These are phyloP conservation scores for Heliconius hewitsoni DNA, from an alignment of 1,140 invertebrate species.

Conservation along the genomic window DNA sequence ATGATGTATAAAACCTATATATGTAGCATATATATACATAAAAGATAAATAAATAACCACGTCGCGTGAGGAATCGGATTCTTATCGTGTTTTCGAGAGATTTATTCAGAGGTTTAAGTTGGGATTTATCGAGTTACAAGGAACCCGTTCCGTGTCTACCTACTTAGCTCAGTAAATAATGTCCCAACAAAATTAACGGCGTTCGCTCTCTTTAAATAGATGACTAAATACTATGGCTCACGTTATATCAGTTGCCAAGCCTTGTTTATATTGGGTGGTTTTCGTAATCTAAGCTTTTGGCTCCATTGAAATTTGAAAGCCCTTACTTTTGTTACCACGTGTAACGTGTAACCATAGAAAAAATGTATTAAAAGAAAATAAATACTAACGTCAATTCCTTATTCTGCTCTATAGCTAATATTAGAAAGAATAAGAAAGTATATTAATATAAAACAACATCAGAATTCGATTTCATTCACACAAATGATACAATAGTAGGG, in stretches of 20 bases:
- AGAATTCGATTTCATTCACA: neutral
- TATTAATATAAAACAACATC: neutral
- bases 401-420: too few species aligned
- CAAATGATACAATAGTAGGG: conserved; percentile 40
- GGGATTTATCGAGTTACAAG: conserved; percentile 72
- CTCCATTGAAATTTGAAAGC: conserved; percentile 58
- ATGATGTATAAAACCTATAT: conserved; percentile 45
- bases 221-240: conserved; percentile 75
- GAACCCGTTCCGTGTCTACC: conserved; percentile 79
- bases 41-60: conserved; percentile 71
- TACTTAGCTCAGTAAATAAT: conserved; percentile 79
- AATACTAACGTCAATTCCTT: too few species aligned
- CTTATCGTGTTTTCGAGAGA: conserved; percentile 76
- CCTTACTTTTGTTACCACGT: conserved; percentile 36
- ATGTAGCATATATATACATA: conserved; percentile 35
- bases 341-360: too few species aligned
- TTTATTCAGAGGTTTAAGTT: conserved; percentile 71
- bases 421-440: too few species aligned
- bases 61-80: conserved; percentile 78
- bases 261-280: conserved; percentile 65
- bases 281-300: conserved; percentile 69
- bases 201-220: conserved; percentile 78
- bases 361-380: too few species aligned
- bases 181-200: conserved; percentile 72
- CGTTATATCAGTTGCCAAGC: conserved; percentile 68